Evolutionary conservation across 2,113 vertebrate genomes (phyloP).

Genomic region (Hemiscyllium ocellatum): DNA sequence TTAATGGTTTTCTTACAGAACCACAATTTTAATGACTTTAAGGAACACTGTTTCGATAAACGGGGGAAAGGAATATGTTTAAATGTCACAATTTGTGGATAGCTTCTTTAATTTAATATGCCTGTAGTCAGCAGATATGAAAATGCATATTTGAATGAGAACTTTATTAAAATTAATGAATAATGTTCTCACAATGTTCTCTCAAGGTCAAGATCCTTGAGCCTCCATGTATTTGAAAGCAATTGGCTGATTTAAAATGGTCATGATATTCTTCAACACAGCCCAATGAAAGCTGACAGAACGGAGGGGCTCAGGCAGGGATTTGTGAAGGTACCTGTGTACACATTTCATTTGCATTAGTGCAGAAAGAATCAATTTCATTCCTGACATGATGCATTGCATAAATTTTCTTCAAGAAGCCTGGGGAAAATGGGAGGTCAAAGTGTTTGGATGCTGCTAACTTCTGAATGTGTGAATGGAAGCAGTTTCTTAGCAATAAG

Average conservation of each 20-base stretch:
- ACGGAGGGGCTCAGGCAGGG: background rate
- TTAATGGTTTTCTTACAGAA: background rate
- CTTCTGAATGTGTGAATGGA: background rate
- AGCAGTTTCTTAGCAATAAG: background rate
- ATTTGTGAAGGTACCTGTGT: background rate
- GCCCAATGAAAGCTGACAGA: constrained; percentile 3
- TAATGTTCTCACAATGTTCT: constrained; percentile 9
- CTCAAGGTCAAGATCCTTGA: constrained; percentile 13
- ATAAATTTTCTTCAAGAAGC: constrained; percentile 21
- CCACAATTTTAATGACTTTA: constrained; percentile 26
- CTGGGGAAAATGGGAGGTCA: constrained; percentile 2
- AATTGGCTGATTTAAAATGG: constrained; percentile 5
- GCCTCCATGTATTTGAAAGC: constrained; percentile 15
- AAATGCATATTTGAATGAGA: constrained; percentile 25
- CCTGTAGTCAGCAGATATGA: constrained; percentile 1
- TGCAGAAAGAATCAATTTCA: constrained; percentile 35
- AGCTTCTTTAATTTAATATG: constrained; percentile 33
- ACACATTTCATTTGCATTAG: constrained; percentile 30
- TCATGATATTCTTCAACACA: background rate
- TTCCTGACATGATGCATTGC: constrained; percentile 29
- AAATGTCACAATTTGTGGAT: constrained; percentile 28
- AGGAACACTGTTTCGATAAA: background rate
- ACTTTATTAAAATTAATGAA: constrained; percentile 36
- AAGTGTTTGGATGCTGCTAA: background rate
- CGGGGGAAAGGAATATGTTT: background rate